A percentile compares a stretch with the other conserved stretches of the same genome.
Evolutionary conservation across 2,113 vertebrate genomes (phyloP).

Genomic region (Ceratotherium simum): DNA sequence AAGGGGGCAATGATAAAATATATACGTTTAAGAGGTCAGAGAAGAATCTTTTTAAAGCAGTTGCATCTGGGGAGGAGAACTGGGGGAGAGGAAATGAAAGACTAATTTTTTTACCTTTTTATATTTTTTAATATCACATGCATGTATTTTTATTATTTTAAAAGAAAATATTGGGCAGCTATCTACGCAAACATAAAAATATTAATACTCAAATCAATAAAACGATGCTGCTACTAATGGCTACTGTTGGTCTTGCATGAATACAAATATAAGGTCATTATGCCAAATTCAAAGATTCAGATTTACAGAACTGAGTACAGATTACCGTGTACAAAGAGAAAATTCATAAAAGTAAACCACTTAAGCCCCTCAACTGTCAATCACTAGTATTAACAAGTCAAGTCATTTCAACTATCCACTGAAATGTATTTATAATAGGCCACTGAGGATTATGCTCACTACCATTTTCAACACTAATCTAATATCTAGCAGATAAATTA

Average conservation of each 20-base stretch:
- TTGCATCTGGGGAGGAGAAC: neutral
- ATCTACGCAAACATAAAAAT: neutral
- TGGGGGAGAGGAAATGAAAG: neutral
- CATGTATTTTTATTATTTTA: neutral
- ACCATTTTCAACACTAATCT: conserved; percentile 1
- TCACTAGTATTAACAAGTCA: neutral
- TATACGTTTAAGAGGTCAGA: neutral
- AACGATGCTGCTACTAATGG: neutral
- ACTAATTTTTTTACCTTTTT: neutral
- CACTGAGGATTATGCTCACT: neutral
- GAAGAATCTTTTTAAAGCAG: neutral
- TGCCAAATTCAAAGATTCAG: neutral
- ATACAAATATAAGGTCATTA: neutral
- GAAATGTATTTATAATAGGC: neutral
- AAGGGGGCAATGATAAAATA: neutral
- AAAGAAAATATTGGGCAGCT: neutral
- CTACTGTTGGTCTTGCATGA: neutral
- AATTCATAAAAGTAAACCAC: neutral
- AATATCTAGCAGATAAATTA: neutral
- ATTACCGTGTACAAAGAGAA: neutral
- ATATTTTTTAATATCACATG: neutral
- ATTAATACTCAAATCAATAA: conserved; percentile 37
- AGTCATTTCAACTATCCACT: neutral
- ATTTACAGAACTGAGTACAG: neutral
- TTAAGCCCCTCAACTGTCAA: neutral